phyloP scores from a whole-genome alignment of 2,113 vertebrate species.

The Brachypodius melanocephalos region DNA sequence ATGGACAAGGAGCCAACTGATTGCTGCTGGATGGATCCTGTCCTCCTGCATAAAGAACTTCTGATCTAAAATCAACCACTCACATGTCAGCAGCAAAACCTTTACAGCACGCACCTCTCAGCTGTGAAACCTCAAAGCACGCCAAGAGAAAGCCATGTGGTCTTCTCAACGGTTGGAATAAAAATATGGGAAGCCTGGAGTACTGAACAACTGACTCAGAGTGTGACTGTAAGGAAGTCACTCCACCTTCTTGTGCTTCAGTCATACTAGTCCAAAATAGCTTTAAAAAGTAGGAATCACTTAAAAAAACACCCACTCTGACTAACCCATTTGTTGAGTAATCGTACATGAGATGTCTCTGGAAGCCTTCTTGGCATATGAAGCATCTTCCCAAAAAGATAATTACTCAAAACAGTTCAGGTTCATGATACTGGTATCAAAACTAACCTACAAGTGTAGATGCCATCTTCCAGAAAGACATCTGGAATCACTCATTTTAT shows the following conservation, averaged over 20 bases:
- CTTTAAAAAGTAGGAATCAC: conserved; percentile 8
- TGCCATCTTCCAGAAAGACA: background rate
- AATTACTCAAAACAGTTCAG: background rate
- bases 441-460: background rate
- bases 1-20: background rate
- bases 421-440: background rate
- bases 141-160: background rate
- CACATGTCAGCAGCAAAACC: background rate
- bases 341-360: background rate
- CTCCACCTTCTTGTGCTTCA: conserved; percentile 30
- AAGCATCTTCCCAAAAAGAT: background rate
- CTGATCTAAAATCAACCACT: background rate
- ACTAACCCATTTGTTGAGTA: conserved; percentile 38
- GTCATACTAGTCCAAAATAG: background rate
- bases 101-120: background rate
- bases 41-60: background rate
- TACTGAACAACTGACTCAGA: conserved; percentile 36
- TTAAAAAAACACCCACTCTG: background rate
- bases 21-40: background rate
- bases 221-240: conserved; percentile 26
- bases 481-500: background rate
- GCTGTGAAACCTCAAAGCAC: background rate
- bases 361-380: background rate
- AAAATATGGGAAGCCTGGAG: conserved; percentile 8
- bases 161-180: conserved; percentile 13